Evolutionary conservation across 2,797 vertebrate species (phyloP), one percentile per base, ranked within the genome.

Genomic region (Poeciliopsis paucimaculata): DNA sequence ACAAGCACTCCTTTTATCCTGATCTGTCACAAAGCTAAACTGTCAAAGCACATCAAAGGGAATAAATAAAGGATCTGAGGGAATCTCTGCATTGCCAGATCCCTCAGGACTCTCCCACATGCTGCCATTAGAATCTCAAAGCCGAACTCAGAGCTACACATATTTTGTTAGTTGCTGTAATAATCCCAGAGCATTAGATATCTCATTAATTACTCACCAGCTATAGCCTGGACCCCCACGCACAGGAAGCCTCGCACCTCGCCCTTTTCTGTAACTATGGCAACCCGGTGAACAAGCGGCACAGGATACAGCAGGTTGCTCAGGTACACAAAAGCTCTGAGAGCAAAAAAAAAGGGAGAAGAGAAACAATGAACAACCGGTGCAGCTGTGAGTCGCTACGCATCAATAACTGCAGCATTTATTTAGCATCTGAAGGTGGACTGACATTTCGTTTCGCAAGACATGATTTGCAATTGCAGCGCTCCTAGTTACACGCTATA

Each of bases 291-390:
- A 87, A 99, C 98, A 89, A 99, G 95, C 23, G 98, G 98, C 64
- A 99, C 98, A 0, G 98, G 98, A 90, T 99, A 99, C 53, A 99
- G 96, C 84, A 99, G 96, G 87, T 99, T 99, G 95, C 98, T 99
- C 94, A 99, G 96, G 95, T 99, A 99, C 57, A 99, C 98, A 73
- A 99, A 99, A 0, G 98, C 98, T 92, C 98, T 99, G 92, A 66
- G 82, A 77, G 79, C 2, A 78, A 70, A 80, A 80, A 72, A 78
- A 36, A 82, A 26, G 28, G 45, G 36, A 36, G 62, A 72, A 80
- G 16, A 86, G 72, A 71, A 2, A 4, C 82, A 53, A 60, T 91
- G 77, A 86, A 77, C 12, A 36, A n/a, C 75, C 75, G 62, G 68
- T 34, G 72, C 46, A 73, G 73, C 57, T 23, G n/a, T 39, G 15